A percentile compares a stretch with the other conserved stretches of the same genome.
These are phyloP conservation scores for Dolichallabes microphthalmus DNA, from an alignment of 2,113 vertebrate species.

Conservation along the genomic window DNA sequence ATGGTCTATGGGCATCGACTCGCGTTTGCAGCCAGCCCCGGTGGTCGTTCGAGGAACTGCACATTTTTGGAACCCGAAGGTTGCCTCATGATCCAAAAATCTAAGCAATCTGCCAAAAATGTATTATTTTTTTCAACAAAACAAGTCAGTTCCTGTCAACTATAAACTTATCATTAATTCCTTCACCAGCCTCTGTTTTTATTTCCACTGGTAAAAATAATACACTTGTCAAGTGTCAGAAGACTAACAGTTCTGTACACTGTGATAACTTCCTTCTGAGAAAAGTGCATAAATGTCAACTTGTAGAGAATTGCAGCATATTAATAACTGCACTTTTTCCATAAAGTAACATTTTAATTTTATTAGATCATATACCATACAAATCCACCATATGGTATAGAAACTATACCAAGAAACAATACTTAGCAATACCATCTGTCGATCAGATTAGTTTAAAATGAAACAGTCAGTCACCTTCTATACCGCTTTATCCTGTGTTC, in stretches of 20 bases:
- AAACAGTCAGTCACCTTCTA: too few species aligned
- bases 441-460: not conserved
- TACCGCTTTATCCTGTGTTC: too few species aligned
- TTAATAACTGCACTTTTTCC: not conserved
- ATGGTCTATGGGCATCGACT: too few species aligned
- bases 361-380: not conserved
- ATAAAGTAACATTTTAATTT: not conserved
- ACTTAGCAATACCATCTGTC: not conserved
- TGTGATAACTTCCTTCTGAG: not conserved
- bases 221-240: not conserved
- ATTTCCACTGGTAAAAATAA: not conserved
- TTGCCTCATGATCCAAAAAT: too few species aligned
- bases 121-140: not conserved
- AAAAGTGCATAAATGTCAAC: too few species aligned
- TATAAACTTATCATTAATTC: not conserved
- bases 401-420: not conserved
- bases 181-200: not conserved
- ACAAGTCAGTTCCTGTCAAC: not conserved
- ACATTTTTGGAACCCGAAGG: too few species aligned
- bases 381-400: not conserved
- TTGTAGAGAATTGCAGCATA: too few species aligned
- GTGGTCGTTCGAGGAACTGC: too few species aligned
- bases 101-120: not conserved
- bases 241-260: not conserved
- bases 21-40: too few species aligned